Evolutionary conservation across 2,888 invertebrate genomes (phyloP), one percentile per base, ranked within the genome.

Genomic region (Mayetiola destructor): DNA sequence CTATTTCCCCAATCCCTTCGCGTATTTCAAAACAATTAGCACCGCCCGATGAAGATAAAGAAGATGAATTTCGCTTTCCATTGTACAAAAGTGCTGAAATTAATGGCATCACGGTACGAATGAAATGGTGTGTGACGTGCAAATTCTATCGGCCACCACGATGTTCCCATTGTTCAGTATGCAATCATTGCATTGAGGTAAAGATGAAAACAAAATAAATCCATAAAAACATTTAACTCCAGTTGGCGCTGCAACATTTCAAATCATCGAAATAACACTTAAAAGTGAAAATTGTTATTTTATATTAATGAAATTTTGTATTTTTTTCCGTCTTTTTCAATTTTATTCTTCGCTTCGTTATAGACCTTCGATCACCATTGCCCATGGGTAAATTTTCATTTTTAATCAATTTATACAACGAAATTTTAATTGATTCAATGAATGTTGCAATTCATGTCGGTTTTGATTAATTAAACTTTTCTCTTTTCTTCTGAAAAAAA

Each of bases 121-220:
- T 99, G 97, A 99, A 99, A 76, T 99, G 97, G 97, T 97, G 99
- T 76, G 91, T 94, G 64, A 99, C 99, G 2, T 99, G 99, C 77
- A 94, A 96, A 77, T 99, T 99, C 78, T 99, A 99, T 76, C 80
- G 99, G 67, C 99, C 99, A 70, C 99, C 99, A 61, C 80, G 99
- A 68, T 96, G 97, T 75, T 95, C 95, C 60, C 99, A 99, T 75
- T 99, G 99, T 76, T 95, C 95, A 64, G 95, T 97, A 59, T 99
- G 97, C 79, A 94, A 99, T 77, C 92, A 92, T 70, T 97, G 96
- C 74, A 95, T 94, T 73, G 93, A 93, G 82, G 91, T 90, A 69
- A 72, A 76, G 66, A 12, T 32, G 32, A 32, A 6, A 23, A n/a
- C n/a, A n/a, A n/a, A n/a, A n/a, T n/a, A n/a, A n/a, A n/a, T n/a